Percentiles rank a stretch among this genome's conserved stretches.
Conservation (phyloP, 2,797 vertebrate genomes). For the Leptatherina wallacei region DNA sequence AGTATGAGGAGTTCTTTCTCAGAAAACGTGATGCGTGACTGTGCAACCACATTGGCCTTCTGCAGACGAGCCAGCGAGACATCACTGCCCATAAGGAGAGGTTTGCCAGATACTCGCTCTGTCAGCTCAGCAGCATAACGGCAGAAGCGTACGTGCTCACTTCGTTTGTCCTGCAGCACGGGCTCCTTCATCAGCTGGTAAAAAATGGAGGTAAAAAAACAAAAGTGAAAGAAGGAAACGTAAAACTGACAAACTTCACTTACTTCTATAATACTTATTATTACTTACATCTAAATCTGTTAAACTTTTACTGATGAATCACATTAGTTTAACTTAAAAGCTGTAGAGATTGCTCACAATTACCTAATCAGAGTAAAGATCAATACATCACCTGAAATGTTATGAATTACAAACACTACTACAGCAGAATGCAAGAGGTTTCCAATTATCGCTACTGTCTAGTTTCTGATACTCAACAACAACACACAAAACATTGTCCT, state of each 20-base stretch:
- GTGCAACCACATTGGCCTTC: constrained; percentile 94
- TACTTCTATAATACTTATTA: neutral
- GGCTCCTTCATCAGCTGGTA: constrained; percentile 93
- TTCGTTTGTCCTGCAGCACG: constrained; percentile 95
- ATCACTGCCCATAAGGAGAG: constrained; percentile 90
- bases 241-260: neutral
- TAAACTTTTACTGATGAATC: no score
- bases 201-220: neutral
- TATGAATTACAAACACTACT: neutral
- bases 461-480: neutral
- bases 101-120: constrained; percentile 93
- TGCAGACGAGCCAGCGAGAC: constrained; percentile 93
- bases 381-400: neutral
- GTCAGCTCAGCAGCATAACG: constrained; percentile 92
- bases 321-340: no score
- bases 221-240: neutral
- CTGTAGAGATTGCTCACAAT: no score
- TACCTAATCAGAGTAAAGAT: no score
- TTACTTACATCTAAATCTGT: neutral
- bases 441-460: no score
- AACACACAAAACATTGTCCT: neutral
- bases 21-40: constrained; percentile 92
- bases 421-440: neutral
- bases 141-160: constrained; percentile 96
- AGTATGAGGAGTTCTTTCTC: constrained; percentile 95